Conservation (phyloP, 2,888 invertebrate genomes). For the Malthinus flaveolus region DNA sequence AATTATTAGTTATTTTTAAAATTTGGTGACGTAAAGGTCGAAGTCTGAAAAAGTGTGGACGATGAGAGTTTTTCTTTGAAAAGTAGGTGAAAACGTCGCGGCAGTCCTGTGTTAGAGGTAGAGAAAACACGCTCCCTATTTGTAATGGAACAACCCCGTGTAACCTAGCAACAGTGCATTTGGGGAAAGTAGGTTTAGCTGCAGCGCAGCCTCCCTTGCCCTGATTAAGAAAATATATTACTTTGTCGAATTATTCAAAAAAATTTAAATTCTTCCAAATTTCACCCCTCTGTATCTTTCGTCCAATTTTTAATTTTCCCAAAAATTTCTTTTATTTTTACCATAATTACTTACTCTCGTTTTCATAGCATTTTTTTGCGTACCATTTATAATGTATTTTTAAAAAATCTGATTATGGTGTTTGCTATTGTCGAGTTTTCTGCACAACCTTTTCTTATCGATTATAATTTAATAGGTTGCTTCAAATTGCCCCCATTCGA, state of each 20-base stretch:
- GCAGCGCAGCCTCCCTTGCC: constrained; percentile 22
- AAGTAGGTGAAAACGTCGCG: constrained; percentile 26
- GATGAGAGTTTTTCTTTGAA: constrained; percentile 16
- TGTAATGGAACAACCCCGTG: constrained; percentile 33
- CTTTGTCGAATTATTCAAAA: not conserved
- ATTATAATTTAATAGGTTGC: constrained; percentile 4
- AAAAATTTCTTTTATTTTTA: no score
- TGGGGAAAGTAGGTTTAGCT: constrained; percentile 37
- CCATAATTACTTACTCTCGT: no score
- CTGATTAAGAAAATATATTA: constrained; percentile 13
- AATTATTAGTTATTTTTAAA: constrained; percentile 5
- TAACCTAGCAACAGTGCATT: constrained; percentile 39
- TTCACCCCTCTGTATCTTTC: no score
- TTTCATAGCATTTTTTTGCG: no score
- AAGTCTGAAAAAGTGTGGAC: constrained; percentile 14
- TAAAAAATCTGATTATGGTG: no score
- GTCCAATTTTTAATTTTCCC: no score
- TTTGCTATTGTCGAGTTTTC: no score
- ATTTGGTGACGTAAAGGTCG: constrained; percentile 10
- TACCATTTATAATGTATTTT: no score
- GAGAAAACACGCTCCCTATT: constrained; percentile 29
- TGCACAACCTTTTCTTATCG: constrained; percentile 2
- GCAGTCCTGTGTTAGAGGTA: constrained; percentile 9
- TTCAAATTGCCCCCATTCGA: not conserved
- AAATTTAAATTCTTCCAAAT: not conserved